Evolutionary conservation across 2,113 vertebrate species (phyloP).

Genomic region (Leptocoma aspasia): DNA sequence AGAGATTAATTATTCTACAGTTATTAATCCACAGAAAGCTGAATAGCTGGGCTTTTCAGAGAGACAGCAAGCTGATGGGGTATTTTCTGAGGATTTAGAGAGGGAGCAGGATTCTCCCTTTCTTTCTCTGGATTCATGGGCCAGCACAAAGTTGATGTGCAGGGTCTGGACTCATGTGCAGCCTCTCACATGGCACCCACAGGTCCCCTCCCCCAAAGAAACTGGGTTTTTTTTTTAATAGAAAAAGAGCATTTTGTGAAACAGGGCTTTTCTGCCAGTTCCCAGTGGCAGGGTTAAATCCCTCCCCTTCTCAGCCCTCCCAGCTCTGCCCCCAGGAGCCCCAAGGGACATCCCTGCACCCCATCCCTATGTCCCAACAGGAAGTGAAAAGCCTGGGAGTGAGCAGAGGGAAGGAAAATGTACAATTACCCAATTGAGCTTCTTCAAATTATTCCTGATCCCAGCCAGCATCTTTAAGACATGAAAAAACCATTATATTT

Average conservation of each 20-base stretch:
- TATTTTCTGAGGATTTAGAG: not conserved
- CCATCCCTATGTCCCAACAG: fast-evolving
- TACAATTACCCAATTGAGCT: not conserved
- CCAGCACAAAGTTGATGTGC: not conserved
- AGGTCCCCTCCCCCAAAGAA: fast-evolving
- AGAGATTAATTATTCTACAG: slow-evolving; percentile 3
- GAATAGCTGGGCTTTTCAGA: not conserved
- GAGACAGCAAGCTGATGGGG: not conserved
- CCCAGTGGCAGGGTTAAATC: not conserved
- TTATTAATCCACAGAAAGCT: not conserved
- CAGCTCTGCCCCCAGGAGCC: not conserved
- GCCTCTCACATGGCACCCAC: not conserved
- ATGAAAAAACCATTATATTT: not conserved
- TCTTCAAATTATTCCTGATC: not conserved
- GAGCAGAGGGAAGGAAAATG: not conserved
- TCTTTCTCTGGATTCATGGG: not conserved
- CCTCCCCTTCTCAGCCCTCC: not conserved
- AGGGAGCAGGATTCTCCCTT: not conserved
- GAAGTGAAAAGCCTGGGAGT: not conserved
- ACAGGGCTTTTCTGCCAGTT: not conserved
- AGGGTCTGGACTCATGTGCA: fast-evolving
- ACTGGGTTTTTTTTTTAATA: not conserved
- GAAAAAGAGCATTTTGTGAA: not conserved
- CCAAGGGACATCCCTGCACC: not conserved
- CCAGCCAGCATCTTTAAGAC: not conserved